Base-by-base conservation (phyloP, 1,140 invertebrate species). In the Bombus fervidus region DNA sequence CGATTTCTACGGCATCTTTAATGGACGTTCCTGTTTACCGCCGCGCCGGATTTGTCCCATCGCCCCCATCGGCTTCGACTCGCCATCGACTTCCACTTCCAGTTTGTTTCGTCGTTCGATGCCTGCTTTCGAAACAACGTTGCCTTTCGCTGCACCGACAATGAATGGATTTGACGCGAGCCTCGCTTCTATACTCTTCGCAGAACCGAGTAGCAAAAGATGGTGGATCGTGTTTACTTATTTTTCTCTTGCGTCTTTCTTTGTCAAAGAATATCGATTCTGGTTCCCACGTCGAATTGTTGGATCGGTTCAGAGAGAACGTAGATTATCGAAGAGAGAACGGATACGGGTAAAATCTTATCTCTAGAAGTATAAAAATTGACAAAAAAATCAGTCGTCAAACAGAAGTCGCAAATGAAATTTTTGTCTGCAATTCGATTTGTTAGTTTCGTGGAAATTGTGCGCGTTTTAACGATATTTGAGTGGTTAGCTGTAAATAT, bases 21-120 rank as follows among this genome's bases (percentile, higher is more conserved):
- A 82, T 82, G 68, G 80, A 81, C 69, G 80, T 22, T 18, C 41
- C 34, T 81, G 53, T 81, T 81, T 81, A 72, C 53, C 47, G 28
- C 47, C 47, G 13, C 34, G 13, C 2, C 25, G 79, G 80, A 73
- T 81, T 62, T 73, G 37, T 71, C 79, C 15, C n/a, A 8, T 68
- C 6, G 18, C 13, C 66, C 34, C 15, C 34, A 41, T 39, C 43
- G 34, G 15, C 31, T 47, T 53, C 64, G 15, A 39, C 78, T 37
- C 31, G n/a, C 64, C 10, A 68, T 69, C 64, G 31, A 68, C 43
- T 80, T 80, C 62, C 64, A 37, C n/a, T 69, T 25, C 8, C 64
- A 53, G 15, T 69, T 80, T 57, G 5, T 53, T 53, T 18, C 8
- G 31, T 34, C 37, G 15, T 12, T 59, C 34, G 59, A 78, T 31